Evolutionary conservation across 2,797 vertebrate genomes (phyloP), one percentile per base, ranked within the genome.

Genomic region (Pseudotriccus pelzelni): DNA sequence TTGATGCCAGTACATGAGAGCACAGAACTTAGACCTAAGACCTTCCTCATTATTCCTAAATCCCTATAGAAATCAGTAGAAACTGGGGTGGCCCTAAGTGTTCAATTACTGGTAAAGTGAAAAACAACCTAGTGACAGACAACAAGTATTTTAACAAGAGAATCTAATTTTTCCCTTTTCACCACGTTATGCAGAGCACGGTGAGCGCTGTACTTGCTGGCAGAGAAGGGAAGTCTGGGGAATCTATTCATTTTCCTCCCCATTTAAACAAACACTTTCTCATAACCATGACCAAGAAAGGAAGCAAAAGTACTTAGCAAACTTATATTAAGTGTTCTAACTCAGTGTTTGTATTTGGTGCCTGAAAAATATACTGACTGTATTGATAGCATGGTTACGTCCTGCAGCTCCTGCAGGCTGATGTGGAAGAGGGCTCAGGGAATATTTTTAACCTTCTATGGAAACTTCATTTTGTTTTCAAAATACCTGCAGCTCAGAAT

Each of bases 281-380:
- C 80, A 82, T 82, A 88, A 64, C 84, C 76, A 72, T 94, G 85
- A 94, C 95, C 95, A 96, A 97, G 94, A 96, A 96, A 97, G 95
- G 96, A 95, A 96, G 87, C 80, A 90, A 64, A 93, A 95, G 84
- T 88, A 79, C 85, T 94, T 93, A 91, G 83, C 80, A 95, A 88
- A 96, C 89, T 95, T 88, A 47, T 34, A 92, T 93, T 91, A 94
- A 96, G 91, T 96, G 89, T 88, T 94, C 89, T 95, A 93, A 93
- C 74, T 94, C 77, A 44, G 16, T 95, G 89, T 94, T 96, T 96
- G 79, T 94, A 68, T 95, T 96, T 94, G 93, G 67, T 87, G 95
- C 56, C 94, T 94, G 77, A 88, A 95, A 95, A 97, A 96, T 90
- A 91, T 43, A 79, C 80, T 77, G 44, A 56, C 91, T 70, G 85